Percentiles rank a stretch among this genome's conserved stretches.
phyloP scores from a whole-genome alignment of 2,797 vertebrate species.

The Botia kubotai region DNA sequence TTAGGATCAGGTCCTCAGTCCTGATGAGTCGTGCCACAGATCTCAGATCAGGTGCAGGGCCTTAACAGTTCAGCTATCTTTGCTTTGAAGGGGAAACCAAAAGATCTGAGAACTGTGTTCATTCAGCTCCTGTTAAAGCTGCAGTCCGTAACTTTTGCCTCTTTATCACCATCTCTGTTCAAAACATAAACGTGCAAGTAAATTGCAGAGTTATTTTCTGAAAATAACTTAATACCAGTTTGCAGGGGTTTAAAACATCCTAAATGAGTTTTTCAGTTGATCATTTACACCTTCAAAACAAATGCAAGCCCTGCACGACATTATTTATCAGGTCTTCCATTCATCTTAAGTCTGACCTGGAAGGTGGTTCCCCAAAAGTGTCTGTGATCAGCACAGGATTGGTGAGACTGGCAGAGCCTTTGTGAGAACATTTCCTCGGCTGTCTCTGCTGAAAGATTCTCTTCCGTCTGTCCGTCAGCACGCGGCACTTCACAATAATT shows the following conservation, averaged over 20 bases:
- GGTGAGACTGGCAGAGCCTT: conserved; percentile 1
- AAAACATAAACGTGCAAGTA: too few relatives aligned
- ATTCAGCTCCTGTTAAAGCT: not conserved
- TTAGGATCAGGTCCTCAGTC: not conserved
- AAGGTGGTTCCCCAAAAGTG: too few relatives aligned
- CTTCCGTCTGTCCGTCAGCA: conserved; percentile 12
- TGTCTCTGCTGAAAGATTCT: conserved; percentile 31
- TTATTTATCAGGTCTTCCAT: too few relatives aligned
- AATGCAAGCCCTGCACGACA: too few relatives aligned
- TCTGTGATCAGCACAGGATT: not conserved
- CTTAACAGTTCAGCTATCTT: not conserved
- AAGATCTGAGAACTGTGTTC: not conserved
- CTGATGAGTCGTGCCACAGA: conserved; percentile 16
- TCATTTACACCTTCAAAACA: too few relatives aligned
- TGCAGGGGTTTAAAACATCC: too few relatives aligned
- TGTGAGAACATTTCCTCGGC: not conserved
- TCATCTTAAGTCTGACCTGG: too few relatives aligned
- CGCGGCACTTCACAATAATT: conserved; percentile 5
- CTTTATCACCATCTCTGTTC: too few relatives aligned
- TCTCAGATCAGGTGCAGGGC: conserved; percentile 13
- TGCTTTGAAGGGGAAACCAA: conserved; percentile 4
- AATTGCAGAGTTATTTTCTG: not conserved
- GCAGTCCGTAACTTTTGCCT: too few relatives aligned
- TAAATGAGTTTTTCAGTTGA: too few relatives aligned
- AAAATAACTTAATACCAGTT: too few relatives aligned